Conservation (phyloP, 2,888 invertebrate genomes). For the Epirrhoe alternata region DNA sequence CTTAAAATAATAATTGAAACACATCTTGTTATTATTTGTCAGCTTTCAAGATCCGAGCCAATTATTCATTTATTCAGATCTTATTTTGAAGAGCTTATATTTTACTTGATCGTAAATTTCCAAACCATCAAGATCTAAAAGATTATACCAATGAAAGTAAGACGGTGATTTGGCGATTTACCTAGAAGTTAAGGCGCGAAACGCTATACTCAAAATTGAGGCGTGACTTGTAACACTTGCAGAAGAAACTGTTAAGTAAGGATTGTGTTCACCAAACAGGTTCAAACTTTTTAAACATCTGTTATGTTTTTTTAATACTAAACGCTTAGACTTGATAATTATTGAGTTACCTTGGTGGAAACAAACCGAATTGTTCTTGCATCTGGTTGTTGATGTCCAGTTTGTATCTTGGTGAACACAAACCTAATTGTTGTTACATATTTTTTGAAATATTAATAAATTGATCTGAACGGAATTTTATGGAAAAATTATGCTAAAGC, state of each 20-base stretch:
- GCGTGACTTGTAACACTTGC: conserved; percentile 13
- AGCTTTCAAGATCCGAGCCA: conserved; percentile 22
- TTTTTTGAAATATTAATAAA: conserved; percentile 11
- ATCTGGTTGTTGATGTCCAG: conserved; percentile 14
- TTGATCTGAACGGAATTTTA: conserved; percentile 7
- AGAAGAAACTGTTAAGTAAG: conserved; percentile 8
- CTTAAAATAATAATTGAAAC: neutral
- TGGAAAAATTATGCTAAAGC: conserved; percentile 21
- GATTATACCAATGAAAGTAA: neutral
- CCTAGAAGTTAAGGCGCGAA: conserved; percentile 16
- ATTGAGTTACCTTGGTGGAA: conserved; percentile 1
- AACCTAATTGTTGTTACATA: conserved; percentile 2
- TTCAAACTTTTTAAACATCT: neutral
- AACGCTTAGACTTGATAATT: neutral
- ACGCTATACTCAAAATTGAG: conserved; percentile 13
- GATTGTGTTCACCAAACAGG: conserved; percentile 2
- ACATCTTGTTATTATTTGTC: conserved; percentile 11
- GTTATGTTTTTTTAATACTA: neutral
- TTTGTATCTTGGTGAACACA: conserved; percentile 11
- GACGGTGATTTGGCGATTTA: conserved; percentile 15
- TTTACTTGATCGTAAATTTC: conserved; percentile 7
- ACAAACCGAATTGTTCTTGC: neutral
- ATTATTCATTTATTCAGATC: conserved; percentile 30
- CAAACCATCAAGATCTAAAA: conserved; percentile 4
- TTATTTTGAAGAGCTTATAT: conserved; percentile 16